Evolutionary conservation across 2,113 vertebrate species (phyloP), one percentile per base, ranked within the genome.

Genomic region (Onychostruthus taczanowskii): DNA sequence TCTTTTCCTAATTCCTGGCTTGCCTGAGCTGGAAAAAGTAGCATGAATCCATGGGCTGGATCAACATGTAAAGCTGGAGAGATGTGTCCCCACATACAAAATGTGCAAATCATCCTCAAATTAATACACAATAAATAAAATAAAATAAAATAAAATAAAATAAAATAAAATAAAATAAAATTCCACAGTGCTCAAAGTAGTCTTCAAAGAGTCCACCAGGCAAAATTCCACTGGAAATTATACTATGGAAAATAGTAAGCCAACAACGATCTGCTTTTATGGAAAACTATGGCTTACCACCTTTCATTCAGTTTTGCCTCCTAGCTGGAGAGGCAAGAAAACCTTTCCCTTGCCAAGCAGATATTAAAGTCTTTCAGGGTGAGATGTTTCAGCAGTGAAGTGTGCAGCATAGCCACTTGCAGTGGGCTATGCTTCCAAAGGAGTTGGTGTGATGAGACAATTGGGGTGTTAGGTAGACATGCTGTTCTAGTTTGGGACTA

Each of bases 291-390:
- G 9, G 39, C 30, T 87, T 59, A 35, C 22, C 35, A 14, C 16
- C 6, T 83, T 90, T 44, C 17, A 37, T 82, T 85, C n/a, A 15
- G 13, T 50, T 59, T 76, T 88, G 39, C 18, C 14, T 35, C 44
- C n/a, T 8, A 49, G 56, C 59, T 52, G 55, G 26, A 53, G 16
- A 31, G 41, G 62, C 59, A 24, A 41, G 17, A 31, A 79, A 75
- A 66, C 16, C 16, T 75, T 70, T 70, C 89, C 76, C 69, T 87
- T 95, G 66, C 24, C 72, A 43, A 90, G 35, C 68, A 97, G 49
- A 52, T 89, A 66, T 47, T 56, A 9, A 31, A 61, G 19, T 27
- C 10, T 62, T 78, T 28, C 59, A 27, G 8, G 1, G 4, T 49
- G 44, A 63, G 39, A 33, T 41, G n/a, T 19, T 75, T 23, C 49